Evolutionary conservation across 2,888 invertebrate genomes (phyloP), one percentile per base, ranked within the genome.

Genomic region (Phengaris arion): DNA sequence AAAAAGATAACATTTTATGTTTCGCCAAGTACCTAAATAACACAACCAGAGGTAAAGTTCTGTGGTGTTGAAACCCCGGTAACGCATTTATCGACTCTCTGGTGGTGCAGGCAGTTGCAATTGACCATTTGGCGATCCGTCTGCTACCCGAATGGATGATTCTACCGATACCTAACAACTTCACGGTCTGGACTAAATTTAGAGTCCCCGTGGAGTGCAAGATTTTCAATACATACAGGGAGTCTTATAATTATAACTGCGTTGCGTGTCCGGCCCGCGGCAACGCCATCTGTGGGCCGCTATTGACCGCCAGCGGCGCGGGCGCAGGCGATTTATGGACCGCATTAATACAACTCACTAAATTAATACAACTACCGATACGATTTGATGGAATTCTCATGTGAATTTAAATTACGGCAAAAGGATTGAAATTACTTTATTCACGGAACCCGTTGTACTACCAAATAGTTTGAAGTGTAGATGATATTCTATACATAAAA

Each of bases 291-390:
- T 64, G 64, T 35, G 35, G 35, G 57, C 7, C 15, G 59, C 22
- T 22, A 45, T 45, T 45, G 64, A 45, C 48, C 12, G 64, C 45
- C 48, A 48, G 54, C 68, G 68, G 68, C 54, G 75, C 70, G 55
- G 35, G 69, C 55, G 80, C 79, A 79, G 81, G 77, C 80, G 81
- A 86, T 85, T 83, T 86, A 85, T 85, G 77, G 80, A 75, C 78
- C 80, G 81, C 82, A 86, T 85, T 83, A 81, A 82, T 82, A 81
- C 68, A 54, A 74, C 59, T 80, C 78, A 75, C 45, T 75, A 76
- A 78, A 80, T 79, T 76, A 72, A 72, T 72, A 72, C 51, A 15
- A 51, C 52, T 70, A 51, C 51, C 51, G 70, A 70, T 51, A 52
- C 35, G 22, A 54, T 70, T 70, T 52, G 51, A 70, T 70, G 70